Percentiles rank a stretch among this genome's conserved stretches.
These are phyloP conservation scores for Nomada fucata DNA, from an alignment of 2,888 invertebrate genomes.

Conservation along the genomic window DNA sequence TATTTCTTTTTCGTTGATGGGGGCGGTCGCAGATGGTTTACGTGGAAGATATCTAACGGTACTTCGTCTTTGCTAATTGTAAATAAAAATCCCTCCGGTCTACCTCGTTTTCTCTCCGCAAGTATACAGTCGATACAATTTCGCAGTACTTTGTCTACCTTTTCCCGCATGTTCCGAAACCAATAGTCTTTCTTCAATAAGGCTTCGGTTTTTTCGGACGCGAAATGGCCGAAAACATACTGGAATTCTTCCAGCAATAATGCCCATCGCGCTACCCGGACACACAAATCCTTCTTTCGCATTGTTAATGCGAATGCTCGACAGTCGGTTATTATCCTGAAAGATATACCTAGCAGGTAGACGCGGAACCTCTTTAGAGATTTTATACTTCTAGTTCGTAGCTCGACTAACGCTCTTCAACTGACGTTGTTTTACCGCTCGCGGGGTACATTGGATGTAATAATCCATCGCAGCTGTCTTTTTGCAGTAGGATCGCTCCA, in stretches of 20 bases:
- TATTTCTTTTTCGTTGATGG: slow-evolving; percentile 21
- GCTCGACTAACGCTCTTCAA: not conserved
- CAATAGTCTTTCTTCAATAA: not conserved
- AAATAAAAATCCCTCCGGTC: not conserved
- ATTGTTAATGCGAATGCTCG: not conserved
- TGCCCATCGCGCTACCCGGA: not conserved
- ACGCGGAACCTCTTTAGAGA: not conserved
- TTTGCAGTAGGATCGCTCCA: not conserved
- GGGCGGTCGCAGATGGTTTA: slow-evolving; percentile 20
- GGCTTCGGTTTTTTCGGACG: not conserved
- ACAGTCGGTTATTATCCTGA: not conserved
- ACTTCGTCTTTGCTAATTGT: not conserved
- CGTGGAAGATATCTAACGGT: not conserved
- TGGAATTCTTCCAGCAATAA: not conserved
- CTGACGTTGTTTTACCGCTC: not conserved
- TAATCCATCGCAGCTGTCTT: not conserved
- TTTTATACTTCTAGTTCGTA: slow-evolving; percentile 10
- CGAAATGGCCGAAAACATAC: not conserved
- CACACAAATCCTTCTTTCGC: not conserved
- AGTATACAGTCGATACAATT: slow-evolving; percentile 6
- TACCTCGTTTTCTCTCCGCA: slow-evolving; percentile 1
- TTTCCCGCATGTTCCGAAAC: not conserved
- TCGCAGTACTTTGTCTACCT: not conserved
- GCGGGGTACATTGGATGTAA: not conserved
- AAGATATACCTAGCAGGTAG: not conserved